Base-by-base conservation (phyloP, 1,140 invertebrate genomes). In the Philopotamus ludificatus region DNA sequence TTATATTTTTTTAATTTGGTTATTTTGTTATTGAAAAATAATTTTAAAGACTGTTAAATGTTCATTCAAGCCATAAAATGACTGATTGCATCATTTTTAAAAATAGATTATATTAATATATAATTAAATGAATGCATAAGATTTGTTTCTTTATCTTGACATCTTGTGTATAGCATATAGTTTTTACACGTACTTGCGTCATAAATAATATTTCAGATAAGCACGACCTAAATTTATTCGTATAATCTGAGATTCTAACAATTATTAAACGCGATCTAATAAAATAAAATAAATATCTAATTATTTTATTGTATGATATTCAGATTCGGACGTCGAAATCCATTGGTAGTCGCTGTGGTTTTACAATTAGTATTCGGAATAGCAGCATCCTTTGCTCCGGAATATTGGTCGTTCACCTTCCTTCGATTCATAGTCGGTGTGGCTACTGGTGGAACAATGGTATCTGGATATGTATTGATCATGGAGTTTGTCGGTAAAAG, bases 401-500 rank as follows among this genome's bases (percentile, higher is more conserved):
- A 81, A 72, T 89, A 82, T 66, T 82, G 82, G 77, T 70, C 81
- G 7, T 90, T 89, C 70, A 76, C 84, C 7, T 70, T 84, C 21
- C 72, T 86, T 0, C 79, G 86, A 70, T 86, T 87, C 55, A 68
- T 87, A 3, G 74, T 84, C 3, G 86, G 84, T 18, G 65, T 82
- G 65, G 81, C 85, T 1, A 84, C 85, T 10, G 85, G 85, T 57
- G 85, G 85, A 1, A 85, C 83, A 0, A 86, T 87, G 83, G 78
- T 87, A 10, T 79, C 80, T 20, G 84, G 85, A 34, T 88, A 83
- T 66, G 82, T 84, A 1, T 76, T 83, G 20, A 74, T 80, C 4
- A 83, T 84, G 79, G 83, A 84, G 72, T 77, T 79, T 23, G 73
- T 80, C 4, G 79, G 79, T 0, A 77, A 74, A n/a, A 72, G 83